Evolutionary conservation across 1,140 invertebrate genomes (phyloP).

Genomic region (Drosophila ironensis): DNA sequence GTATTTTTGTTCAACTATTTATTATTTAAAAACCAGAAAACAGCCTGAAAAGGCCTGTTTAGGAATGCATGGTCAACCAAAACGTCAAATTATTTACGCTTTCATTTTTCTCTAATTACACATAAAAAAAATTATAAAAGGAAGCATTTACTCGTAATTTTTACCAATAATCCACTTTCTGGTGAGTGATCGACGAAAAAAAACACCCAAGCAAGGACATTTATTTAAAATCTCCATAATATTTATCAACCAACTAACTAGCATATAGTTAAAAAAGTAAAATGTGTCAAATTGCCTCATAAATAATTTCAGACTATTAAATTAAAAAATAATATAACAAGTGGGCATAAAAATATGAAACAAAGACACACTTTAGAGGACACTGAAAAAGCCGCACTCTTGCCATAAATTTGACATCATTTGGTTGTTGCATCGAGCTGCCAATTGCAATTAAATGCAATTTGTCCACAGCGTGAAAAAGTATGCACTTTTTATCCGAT

Average conservation of each 20-base stretch:
- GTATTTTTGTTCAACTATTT: no score
- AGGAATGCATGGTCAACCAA: no score
- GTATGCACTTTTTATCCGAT: not conserved
- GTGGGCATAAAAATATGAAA: slow-evolving; percentile 16
- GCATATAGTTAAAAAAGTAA: not conserved
- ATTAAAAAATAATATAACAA: not conserved
- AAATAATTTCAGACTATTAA: not conserved
- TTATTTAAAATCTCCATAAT: not conserved
- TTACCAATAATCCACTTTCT: no score
- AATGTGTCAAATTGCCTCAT: slow-evolving; percentile 2
- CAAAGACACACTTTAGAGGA: slow-evolving; percentile 21
- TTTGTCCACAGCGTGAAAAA: slow-evolving; percentile 19
- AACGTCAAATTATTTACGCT: not conserved
- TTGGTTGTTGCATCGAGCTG: slow-evolving; percentile 23
- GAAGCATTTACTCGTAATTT: no score
- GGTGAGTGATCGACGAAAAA: not conserved
- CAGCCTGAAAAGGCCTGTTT: no score
- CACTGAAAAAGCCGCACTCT: slow-evolving; percentile 2
- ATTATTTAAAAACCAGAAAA: no score
- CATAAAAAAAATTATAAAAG: no score
- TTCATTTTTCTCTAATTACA: not conserved
- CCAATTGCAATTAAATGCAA: slow-evolving; percentile 38
- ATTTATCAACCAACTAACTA: not conserved
- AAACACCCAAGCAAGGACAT: not conserved
- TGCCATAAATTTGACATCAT: slow-evolving; percentile 29